A percentile compares a stretch with the other conserved stretches of the same genome.
Evolutionary conservation across 1,140 invertebrate genomes (phyloP).

Genomic region (Dinoponera quadriceps): DNA sequence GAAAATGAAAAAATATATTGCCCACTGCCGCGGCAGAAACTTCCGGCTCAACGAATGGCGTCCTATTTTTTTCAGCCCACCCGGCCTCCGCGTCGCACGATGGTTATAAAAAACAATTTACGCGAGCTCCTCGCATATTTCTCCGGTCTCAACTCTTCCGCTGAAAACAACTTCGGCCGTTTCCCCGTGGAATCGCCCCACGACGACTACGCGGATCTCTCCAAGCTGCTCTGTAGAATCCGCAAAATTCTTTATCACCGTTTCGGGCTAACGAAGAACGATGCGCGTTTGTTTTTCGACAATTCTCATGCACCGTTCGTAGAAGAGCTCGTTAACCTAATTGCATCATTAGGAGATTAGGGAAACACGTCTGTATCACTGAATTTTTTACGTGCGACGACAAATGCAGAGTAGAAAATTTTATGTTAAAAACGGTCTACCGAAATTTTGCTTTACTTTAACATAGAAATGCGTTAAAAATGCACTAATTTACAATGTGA

Average conservation of each 20-base stretch:
- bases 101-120: slow-evolving; percentile 44
- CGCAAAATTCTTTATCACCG: neutral
- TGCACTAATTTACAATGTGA: no score
- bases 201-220: neutral
- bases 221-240: neutral
- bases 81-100: neutral
- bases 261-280: no score
- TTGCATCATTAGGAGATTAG: no score
- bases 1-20: slow-evolving; percentile 59
- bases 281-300: no score
- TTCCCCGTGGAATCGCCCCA: neutral
- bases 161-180: neutral
- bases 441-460: no score
- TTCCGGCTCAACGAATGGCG: slow-evolving; percentile 34
- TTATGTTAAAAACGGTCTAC: no score
- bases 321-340: no score
- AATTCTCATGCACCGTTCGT: no score
- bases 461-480: no score
- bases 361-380: no score
- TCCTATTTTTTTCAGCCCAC: slow-evolving; percentile 17
- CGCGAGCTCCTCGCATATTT: slow-evolving; percentile 24
- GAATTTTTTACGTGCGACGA: no score
- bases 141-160: neutral
- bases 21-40: slow-evolving; percentile 36
- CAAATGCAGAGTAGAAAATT: no score